Conservation (phyloP, 2,888 invertebrate genomes). For the Elmis aenea region DNA sequence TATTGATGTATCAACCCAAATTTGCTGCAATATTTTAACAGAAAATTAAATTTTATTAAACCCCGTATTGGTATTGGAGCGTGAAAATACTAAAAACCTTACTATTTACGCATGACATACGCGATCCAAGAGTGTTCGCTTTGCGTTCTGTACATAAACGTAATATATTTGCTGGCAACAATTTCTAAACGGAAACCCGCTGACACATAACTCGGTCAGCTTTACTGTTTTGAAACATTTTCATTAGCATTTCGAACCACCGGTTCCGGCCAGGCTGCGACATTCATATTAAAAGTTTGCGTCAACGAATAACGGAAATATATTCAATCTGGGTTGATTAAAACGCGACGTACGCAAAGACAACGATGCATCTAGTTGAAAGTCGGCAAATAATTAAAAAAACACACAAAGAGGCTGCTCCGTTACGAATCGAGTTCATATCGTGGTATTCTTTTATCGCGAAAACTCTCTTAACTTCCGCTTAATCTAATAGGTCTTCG, state of each 20-base stretch:
- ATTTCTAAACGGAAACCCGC: slow-evolving; percentile 27
- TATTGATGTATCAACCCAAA: too few species aligned
- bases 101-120: slow-evolving; percentile 6
- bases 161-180: slow-evolving; percentile 25
- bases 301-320: slow-evolving; percentile 18
- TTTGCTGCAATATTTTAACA: too few species aligned
- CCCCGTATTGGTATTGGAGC: too few species aligned
- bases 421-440: too few species aligned
- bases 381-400: too few species aligned
- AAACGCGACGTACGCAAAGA: slow-evolving; percentile 14
- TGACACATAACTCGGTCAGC: slow-evolving; percentile 27
- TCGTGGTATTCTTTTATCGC: too few species aligned
- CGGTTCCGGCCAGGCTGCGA: slow-evolving; percentile 22
- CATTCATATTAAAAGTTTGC: slow-evolving; percentile 29
- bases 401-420: too few species aligned
- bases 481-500: slow-evolving; percentile 18
- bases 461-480: too few species aligned
- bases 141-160: slow-evolving; percentile 18
- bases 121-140: slow-evolving; percentile 11
- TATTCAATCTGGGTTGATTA: slow-evolving; percentile 23
- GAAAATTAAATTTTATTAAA: too few species aligned
- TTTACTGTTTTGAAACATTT: slow-evolving; percentile 27
- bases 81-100: too few species aligned
- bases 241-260: slow-evolving; percentile 28
- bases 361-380: slow-evolving; percentile 11